phyloP scores from a whole-genome alignment of 2,797 vertebrate genomes.

The Melanotaenia parkinsoni region DNA sequence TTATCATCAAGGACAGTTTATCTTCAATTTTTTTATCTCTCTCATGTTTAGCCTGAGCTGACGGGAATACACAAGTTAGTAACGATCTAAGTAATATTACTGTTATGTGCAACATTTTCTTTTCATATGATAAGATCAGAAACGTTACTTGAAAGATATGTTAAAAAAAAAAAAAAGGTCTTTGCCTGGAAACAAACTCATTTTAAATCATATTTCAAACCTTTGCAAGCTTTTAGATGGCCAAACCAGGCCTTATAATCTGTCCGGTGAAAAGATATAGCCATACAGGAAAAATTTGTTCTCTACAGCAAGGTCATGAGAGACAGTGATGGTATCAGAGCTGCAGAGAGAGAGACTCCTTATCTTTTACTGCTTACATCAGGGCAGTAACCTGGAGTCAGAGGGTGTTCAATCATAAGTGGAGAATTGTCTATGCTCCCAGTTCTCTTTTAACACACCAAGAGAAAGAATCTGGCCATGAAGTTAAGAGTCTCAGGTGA shows the following conservation, averaged over 20 bases:
- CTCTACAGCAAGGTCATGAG: conserved; percentile 27
- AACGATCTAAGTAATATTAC: background rate
- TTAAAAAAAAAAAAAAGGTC: background rate
- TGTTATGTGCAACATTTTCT: conserved; percentile 1
- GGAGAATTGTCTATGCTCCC: conserved; percentile 1
- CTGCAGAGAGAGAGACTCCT: conserved; percentile 16
- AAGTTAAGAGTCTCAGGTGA: conserved; percentile 28
- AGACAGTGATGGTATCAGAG: conserved; percentile 13
- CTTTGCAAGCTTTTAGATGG: conserved; percentile 14
- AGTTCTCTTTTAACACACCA: conserved; percentile 21
- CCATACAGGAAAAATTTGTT: conserved; percentile 2
- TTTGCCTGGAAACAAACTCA: conserved; percentile 10
- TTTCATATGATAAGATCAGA: conserved; percentile 21
- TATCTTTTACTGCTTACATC: conserved; percentile 26
- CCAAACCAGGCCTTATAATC: conserved; percentile 38
- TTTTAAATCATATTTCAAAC: conserved; percentile 44
- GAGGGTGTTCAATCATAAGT: conserved; percentile 10
- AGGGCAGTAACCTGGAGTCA: conserved; percentile 17
- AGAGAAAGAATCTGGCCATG: conserved; percentile 7
- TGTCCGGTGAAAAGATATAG: conserved; percentile 14
- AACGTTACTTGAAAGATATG: conserved; percentile 1
- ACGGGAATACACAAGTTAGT: conserved; percentile 5
- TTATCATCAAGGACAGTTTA: background rate
- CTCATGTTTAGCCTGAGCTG: background rate
- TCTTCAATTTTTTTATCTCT: background rate